A percentile compares a stretch with the other conserved stretches of the same genome.
These are phyloP conservation scores for Paracyprichromis sp. DNA, from an alignment of 2,113 vertebrate genomes.

Conservation along the genomic window DNA sequence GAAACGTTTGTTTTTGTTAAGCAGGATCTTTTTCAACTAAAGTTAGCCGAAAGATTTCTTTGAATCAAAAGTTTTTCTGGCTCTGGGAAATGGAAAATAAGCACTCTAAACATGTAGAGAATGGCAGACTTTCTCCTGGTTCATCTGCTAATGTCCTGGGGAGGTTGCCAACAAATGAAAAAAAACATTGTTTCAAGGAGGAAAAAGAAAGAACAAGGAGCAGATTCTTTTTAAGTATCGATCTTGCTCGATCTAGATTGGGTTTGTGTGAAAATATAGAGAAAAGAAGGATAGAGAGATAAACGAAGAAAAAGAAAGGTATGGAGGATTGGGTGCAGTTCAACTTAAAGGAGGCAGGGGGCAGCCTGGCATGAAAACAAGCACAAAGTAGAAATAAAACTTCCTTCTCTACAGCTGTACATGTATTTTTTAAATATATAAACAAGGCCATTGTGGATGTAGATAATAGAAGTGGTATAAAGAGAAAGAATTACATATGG, in stretches of 20 bases:
- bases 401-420: constrained; percentile 15
- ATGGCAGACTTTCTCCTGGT: neutral
- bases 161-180: constrained; percentile 20
- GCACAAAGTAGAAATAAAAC: constrained; percentile 24
- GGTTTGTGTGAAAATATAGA: neutral
- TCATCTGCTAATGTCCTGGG: constrained; percentile 30
- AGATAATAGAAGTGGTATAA: constrained; percentile 32
- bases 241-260: neutral
- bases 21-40: neutral
- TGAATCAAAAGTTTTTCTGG: neutral
- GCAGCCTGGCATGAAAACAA: constrained; percentile 57
- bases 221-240: neutral
- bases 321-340: neutral
- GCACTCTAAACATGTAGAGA: neutral
- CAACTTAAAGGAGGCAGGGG: constrained; percentile 56
- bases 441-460: neutral
- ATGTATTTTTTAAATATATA: constrained; percentile 6
- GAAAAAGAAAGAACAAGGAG: neutral
- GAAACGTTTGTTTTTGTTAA: neutral
- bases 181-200: neutral
- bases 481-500: neutral
- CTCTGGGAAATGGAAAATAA: constrained; percentile 49
- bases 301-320: neutral
- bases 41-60: neutral
- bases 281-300: neutral